Conservation (phyloP, 2,113 vertebrate species). For the Struthio camelus region DNA sequence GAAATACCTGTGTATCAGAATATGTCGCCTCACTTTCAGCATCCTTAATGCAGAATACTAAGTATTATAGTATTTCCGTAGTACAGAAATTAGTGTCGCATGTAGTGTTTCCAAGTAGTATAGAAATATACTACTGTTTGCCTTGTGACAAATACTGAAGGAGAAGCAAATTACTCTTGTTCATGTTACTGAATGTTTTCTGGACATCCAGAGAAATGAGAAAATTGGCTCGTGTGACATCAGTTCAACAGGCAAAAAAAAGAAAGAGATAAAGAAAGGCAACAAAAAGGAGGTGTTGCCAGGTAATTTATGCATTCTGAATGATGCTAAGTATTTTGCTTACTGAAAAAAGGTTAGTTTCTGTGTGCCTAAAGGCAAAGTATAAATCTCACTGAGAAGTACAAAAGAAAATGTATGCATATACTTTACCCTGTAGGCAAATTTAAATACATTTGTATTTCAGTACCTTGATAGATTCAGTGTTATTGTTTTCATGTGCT, state of each 20-base stretch:
- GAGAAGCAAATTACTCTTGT: background rate
- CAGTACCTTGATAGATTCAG: background rate
- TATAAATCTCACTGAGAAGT: background rate
- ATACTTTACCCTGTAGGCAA: background rate
- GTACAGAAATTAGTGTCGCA: background rate
- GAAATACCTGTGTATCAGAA: background rate
- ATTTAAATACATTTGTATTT: background rate
- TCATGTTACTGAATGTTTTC: background rate
- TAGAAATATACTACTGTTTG: too few species aligned
- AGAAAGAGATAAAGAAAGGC: background rate
- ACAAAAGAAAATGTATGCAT: background rate
- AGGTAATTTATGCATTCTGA: background rate
- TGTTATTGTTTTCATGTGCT: constrained; percentile 17
- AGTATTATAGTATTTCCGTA: background rate
- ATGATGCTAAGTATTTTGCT: background rate
- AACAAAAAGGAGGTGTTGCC: background rate
- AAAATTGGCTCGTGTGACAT: background rate
- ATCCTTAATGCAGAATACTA: background rate
- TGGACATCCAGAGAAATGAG: background rate
- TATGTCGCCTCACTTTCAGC: background rate
- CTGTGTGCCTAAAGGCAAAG: background rate
- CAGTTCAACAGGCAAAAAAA: background rate
- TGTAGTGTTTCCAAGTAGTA: background rate
- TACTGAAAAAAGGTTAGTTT: background rate
- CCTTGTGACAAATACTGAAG: background rate